A percentile compares a stretch with the other conserved stretches of the same genome.
Conservation (phyloP, 2,888 invertebrate species). For the Hypolimnas misippus region DNA sequence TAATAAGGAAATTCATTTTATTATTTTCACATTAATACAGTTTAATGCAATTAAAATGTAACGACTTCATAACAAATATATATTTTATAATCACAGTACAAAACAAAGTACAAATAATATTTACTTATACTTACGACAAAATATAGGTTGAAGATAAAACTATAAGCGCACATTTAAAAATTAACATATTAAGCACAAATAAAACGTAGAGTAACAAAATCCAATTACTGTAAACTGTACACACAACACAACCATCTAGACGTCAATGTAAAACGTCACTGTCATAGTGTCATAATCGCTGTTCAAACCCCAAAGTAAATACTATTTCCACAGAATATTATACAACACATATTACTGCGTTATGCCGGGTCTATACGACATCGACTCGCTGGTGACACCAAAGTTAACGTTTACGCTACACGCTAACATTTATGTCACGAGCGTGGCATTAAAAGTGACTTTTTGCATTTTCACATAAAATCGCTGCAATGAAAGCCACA, state of each 20-base stretch:
- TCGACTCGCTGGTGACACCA: too few relatives aligned
- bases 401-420: too few relatives aligned
- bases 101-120: background rate
- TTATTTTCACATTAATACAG: background rate
- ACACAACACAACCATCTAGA: conserved; percentile 40
- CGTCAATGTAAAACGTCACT: conserved; percentile 33
- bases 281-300: conserved; percentile 16
- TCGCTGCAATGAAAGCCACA: too few relatives aligned
- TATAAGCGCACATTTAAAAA: conserved; percentile 73
- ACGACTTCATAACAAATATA: background rate
- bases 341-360: too few relatives aligned
- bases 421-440: too few relatives aligned
- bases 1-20: background rate
- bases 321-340: too few relatives aligned
- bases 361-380: too few relatives aligned
- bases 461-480: too few relatives aligned
- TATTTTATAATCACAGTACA: background rate
- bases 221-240: conserved; percentile 38
- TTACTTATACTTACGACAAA: conserved; percentile 66
- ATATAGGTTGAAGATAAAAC: conserved; percentile 69
- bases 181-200: conserved; percentile 64
- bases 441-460: too few relatives aligned
- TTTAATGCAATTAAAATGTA: background rate
- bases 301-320: too few relatives aligned
- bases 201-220: conserved; percentile 40